Base-by-base conservation (phyloP, 2,797 vertebrate species). In the Clarias fuscus region DNA sequence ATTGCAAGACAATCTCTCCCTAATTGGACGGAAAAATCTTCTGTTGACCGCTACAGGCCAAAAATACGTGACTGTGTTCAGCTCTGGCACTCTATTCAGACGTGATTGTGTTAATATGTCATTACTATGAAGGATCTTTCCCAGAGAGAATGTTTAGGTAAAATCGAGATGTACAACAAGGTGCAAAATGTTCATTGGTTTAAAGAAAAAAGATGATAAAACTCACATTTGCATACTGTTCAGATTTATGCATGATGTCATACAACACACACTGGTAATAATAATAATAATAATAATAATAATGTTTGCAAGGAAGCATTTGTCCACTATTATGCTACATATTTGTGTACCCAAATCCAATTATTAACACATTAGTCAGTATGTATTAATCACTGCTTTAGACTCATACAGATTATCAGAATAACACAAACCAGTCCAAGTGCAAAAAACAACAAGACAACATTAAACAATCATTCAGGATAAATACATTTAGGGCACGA, bases 1-100 rank as follows among this genome's bases (percentile, higher is more conserved):
- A 56, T 11, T 20, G 40, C 58, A 82, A 5, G 61, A 24, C 43
- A n/a, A 11, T 33, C 27, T 1, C 4, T 7, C 27, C 4, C 59
- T 82, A 75, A 82, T 82, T 86, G 61, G 30, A 82, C 17, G 7
- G 37, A 7, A 79, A 30, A 5, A n/a, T 40, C 77, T 73, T 75
- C 11, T 48, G 13, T 17, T 79, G 62, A 58, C 2, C 4, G 13
- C n/a, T 58, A 7, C n/a, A 18, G 73, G 73, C 18, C 59, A 43
- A 17, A n/a, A n/a, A 40, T 78, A 22, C 10, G 6, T 4, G 40
- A 62, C 11, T 79, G 33, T 37, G 59, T 62, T 79, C 20, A 62
- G 15, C n/a, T 40, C 37, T 10, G 18, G n/a, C 1, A 58, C 11
- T 5, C 53, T 0, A 77, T 7, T 58, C 33, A 40, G 58, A 22